phyloP scores from a whole-genome alignment of 2,797 vertebrate species.

The Danio choprae region DNA sequence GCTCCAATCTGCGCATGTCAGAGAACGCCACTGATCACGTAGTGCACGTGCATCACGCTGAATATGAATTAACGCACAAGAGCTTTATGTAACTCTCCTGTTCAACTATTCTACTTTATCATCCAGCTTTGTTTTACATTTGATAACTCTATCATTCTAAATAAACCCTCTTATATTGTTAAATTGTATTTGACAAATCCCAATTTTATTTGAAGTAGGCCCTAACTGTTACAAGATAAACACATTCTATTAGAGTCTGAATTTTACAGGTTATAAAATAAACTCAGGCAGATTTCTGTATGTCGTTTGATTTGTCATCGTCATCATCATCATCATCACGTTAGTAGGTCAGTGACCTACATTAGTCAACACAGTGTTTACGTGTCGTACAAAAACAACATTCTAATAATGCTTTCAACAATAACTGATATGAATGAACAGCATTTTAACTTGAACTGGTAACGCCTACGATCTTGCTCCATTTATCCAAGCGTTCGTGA shows the following conservation, averaged over 20 bases:
- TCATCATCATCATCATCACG: not conserved
- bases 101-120: not conserved
- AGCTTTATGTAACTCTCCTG: not conserved
- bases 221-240: no score
- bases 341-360: not conserved
- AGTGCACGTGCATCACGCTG: slow-evolving; percentile 14
- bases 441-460: not conserved
- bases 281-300: not conserved
- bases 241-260: no score
- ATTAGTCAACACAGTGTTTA: not conserved
- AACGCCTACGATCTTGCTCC: not conserved
- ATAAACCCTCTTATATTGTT: not conserved
- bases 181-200: no score
- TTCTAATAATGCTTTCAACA: not conserved
- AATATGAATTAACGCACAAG: not conserved
- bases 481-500: not conserved
- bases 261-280: not conserved
- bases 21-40: slow-evolving; percentile 29
- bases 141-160: not conserved
- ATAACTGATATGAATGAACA: not conserved
- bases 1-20: not conserved
- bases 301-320: not conserved
- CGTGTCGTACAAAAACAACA: not conserved
- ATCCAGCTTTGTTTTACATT: not conserved
- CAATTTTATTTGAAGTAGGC: no score